Conservation (phyloP, 2,797 vertebrate genomes). For the Parauchenoglanis ngamensis region DNA sequence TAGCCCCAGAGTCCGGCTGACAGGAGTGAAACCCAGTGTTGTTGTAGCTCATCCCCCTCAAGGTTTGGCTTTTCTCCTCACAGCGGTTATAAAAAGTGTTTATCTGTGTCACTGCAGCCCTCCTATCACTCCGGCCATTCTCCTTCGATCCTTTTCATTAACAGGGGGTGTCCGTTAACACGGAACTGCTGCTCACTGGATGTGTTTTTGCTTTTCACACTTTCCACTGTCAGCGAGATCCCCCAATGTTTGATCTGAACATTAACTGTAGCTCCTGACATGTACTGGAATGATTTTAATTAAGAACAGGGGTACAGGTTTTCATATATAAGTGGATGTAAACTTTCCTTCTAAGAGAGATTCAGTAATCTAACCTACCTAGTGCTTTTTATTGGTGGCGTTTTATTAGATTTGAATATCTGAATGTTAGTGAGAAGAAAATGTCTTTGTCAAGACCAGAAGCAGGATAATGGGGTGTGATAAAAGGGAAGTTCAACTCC, state of each 20-base stretch:
- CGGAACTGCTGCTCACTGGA: not conserved
- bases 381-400: no score
- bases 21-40: not conserved
- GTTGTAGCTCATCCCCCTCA: not conserved
- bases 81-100: not conserved
- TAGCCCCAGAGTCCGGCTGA: not conserved
- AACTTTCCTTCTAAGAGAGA: no score
- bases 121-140: not conserved
- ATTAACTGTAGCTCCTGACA: not conserved
- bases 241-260: not conserved
- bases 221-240: not conserved
- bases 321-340: not conserved
- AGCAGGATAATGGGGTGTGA: no score
- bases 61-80: not conserved
- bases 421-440: no score
- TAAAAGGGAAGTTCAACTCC: no score
- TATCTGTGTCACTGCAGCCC: not conserved
- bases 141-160: not conserved
- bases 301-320: not conserved
- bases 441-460: no score
- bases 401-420: no score
- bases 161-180: not conserved
- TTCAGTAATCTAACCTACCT: no score
- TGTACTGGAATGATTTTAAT: not conserved
- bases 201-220: not conserved